Percentiles rank a stretch among this genome's conserved stretches.
These are phyloP conservation scores for Arctocebus calabarensis DNA, from an alignment of 2,797 vertebrate species.

Conservation along the genomic window DNA sequence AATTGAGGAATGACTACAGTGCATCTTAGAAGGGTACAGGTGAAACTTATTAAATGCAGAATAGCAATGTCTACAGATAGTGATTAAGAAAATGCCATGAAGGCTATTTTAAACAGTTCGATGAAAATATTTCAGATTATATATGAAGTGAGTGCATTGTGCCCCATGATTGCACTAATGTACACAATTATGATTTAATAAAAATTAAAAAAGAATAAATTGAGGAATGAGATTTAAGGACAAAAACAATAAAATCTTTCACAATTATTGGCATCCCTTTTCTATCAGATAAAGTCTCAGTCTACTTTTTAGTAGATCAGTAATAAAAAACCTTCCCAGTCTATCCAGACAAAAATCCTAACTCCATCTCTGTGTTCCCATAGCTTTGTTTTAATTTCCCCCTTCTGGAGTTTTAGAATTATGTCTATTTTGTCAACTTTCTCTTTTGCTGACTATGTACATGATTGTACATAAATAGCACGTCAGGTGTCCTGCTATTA, in stretches of 20 bases:
- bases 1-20: neutral
- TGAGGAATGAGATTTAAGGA: neutral
- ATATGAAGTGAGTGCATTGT: too few relatives aligned
- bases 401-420: neutral
- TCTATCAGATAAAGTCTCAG: neutral
- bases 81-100: too few relatives aligned
- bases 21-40: too few relatives aligned
- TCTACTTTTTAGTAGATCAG: neutral
- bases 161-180: too few relatives aligned
- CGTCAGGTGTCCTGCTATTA: neutral
- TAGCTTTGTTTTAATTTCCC: neutral
- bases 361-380: neutral
- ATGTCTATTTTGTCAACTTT: neutral
- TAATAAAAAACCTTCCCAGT: neutral
- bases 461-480: neutral
- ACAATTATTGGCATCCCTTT: neutral
- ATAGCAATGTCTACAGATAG: too few relatives aligned
- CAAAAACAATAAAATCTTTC: neutral
- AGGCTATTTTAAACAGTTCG: too few relatives aligned
- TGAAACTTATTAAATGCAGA: too few relatives aligned
- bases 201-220: too few relatives aligned
- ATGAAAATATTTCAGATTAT: too few relatives aligned
- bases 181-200: too few relatives aligned
- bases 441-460: neutral
- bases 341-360: neutral